Base-by-base conservation (phyloP, 2,797 vertebrate species). In the Sebastes aleutianus region DNA sequence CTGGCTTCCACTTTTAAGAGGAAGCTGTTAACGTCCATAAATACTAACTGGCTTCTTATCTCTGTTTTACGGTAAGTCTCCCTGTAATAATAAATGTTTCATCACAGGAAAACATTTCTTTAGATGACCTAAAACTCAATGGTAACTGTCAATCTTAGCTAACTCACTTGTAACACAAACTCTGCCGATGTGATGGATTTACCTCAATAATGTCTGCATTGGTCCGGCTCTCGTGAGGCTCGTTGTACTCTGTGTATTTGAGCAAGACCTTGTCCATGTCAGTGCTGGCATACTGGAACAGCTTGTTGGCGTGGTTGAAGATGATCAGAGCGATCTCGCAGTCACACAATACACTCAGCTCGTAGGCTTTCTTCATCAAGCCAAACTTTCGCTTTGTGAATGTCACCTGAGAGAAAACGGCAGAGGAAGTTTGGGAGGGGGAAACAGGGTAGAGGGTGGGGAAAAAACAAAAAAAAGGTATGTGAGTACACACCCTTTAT, bases 131-230 rank as follows among this genome's bases (percentile, higher is more conserved):
- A 39, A 39, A 39, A 39, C 39, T 6, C 39, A 14, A 14, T 39
- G 39, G 39, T 43, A 43, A 43, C 20, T 5, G 13, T 59, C 10
- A 26, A 67, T 26, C n/a, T 29, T 16, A 57, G 8, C 62, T 2
- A 39, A 16, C 5, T 64, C 6, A 29, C 3, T 22, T 24, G 10
- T 26, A 32, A 27, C n/a, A 53, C 8, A 14, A 27, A 43, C 6
- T 11, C 31, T 50, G 70, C 24, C 4, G 8, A 16, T 12, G 27
- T 2, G 47, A 31, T 61, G 4, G 11, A 65, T 74, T 87, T 96
- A 98, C 98, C 98, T 98, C 97, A 57, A 99, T 97, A 16, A 99
- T 99, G 86, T 99, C 98, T n/a, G 97, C 97, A 89, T 99, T 99
- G 93, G 98, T 98, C 90, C 98, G 94, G 96, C 97, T 99, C 93